Conservation (phyloP, 1,140 invertebrate genomes). For the Heterodera carotae region DNA sequence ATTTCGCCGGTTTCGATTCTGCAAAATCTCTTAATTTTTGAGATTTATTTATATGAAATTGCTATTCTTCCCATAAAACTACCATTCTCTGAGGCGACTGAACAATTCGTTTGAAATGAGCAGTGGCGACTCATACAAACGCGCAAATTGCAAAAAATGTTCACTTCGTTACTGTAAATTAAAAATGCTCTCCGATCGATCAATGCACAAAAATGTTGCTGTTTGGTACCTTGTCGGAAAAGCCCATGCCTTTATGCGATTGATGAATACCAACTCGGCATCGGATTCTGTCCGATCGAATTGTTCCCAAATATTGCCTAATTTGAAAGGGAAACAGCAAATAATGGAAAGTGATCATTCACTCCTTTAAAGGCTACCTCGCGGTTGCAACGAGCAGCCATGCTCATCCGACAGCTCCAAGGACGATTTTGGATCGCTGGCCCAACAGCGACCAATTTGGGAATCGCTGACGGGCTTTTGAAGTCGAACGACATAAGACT, state of each 20-base stretch:
- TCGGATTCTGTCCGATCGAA: slow-evolving; percentile 52
- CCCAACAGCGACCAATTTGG: slow-evolving; percentile 64
- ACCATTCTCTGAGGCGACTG: slow-evolving; percentile 21
- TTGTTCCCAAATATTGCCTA: slow-evolving; percentile 58
- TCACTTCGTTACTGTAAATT: slow-evolving; percentile 52
- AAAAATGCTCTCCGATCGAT: not conserved
- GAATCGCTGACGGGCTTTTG: slow-evolving; percentile 55
- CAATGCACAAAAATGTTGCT: not conserved
- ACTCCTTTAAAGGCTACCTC: not conserved
- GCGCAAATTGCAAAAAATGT: slow-evolving; percentile 55
- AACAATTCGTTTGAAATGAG: slow-evolving; percentile 46
- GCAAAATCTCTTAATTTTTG: not conserved
- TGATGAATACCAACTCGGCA: slow-evolving; percentile 55
- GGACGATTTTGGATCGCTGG: slow-evolving; percentile 58
- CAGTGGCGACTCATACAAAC: slow-evolving; percentile 48
- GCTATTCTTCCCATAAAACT: not conserved
- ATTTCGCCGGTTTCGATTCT: not conserved
- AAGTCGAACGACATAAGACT: slow-evolving; percentile 61
- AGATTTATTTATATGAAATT: not conserved
- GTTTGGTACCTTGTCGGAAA: slow-evolving; percentile 60
- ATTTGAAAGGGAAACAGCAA: not conserved
- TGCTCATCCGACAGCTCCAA: slow-evolving; percentile 58
- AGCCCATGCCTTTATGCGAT: slow-evolving; percentile 65
- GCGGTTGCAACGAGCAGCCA: slow-evolving; percentile 57
- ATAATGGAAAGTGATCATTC: not conserved